A percentile compares a stretch with the other conserved stretches of the same genome.
These are phyloP conservation scores for Corynorhinus townsendii DNA, from an alignment of 2,113 vertebrate genomes.

Conservation along the genomic window DNA sequence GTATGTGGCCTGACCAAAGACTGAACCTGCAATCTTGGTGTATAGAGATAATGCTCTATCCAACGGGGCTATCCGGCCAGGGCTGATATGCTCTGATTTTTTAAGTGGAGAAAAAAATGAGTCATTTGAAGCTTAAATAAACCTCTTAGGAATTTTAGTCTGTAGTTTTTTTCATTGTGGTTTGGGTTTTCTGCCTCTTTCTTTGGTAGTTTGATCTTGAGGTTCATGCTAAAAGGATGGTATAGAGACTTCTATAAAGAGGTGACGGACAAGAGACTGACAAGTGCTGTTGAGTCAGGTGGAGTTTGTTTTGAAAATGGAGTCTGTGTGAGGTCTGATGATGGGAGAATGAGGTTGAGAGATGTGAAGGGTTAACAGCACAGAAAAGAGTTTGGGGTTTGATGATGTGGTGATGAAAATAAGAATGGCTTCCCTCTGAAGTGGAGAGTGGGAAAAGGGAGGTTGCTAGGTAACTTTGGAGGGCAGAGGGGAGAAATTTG, in stretches of 20 bases:
- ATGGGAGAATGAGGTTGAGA: neutral
- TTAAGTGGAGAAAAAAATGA: neutral
- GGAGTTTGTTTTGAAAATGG: neutral
- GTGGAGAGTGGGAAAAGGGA: neutral
- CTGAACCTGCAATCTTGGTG: neutral
- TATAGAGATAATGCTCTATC: neutral
- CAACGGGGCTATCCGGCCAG: neutral
- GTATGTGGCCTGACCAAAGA: neutral
- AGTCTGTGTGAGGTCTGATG: neutral
- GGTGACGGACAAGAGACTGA: neutral
- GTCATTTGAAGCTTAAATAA: neutral
- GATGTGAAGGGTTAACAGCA: neutral
- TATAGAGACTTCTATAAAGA: neutral
- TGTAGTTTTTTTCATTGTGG: neutral
- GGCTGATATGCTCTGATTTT: neutral
- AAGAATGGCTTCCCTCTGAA: neutral
- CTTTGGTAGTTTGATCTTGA: conserved; percentile 8
- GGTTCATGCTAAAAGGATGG: neutral
- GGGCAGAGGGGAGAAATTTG: conserved; percentile 20
- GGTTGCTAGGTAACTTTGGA: conserved; percentile 60
- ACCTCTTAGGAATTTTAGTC: neutral
- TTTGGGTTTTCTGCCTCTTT: neutral
- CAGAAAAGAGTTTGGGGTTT: neutral
- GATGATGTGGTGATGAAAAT: neutral
- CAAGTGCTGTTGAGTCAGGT: neutral